Percentiles rank a stretch among this genome's conserved stretches.
Evolutionary conservation across 2,888 invertebrate species (phyloP).

Genomic region (Zhuqinia jingwanae): DNA sequence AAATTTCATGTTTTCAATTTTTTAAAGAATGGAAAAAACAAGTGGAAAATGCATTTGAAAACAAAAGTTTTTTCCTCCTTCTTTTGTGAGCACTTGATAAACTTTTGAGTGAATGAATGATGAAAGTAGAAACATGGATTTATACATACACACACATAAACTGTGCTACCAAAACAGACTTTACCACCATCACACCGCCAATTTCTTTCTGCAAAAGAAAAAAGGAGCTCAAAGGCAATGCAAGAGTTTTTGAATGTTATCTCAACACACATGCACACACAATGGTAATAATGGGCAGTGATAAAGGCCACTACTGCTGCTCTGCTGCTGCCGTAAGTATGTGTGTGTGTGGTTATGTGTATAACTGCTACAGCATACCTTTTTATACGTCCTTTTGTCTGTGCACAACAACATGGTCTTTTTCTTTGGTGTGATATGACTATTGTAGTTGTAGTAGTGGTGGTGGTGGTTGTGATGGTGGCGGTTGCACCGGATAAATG

Average conservation of each 20-base stretch:
- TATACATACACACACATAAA: no score
- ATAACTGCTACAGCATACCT: no score
- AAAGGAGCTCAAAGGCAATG: slow-evolving; percentile 11
- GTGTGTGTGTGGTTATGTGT: neutral
- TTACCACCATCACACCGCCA: no score
- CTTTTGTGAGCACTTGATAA: neutral
- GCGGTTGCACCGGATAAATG: slow-evolving; percentile 56
- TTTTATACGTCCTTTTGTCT: no score
- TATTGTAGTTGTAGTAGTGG: neutral
- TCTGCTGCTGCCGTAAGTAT: neutral
- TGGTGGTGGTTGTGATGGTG: slow-evolving; percentile 25
- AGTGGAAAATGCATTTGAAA: no score
- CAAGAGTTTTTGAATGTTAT: slow-evolving; percentile 46
- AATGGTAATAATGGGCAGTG: slow-evolving; percentile 24
- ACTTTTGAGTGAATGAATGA: neutral
- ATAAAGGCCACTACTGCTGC: neutral
- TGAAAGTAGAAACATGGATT: neutral
- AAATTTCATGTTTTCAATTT: no score
- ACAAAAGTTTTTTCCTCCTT: neutral
- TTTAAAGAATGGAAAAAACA: no score
- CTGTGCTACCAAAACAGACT: no score
- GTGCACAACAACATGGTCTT: no score
- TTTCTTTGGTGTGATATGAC: no score
- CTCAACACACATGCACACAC: no score
- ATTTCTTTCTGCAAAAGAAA: no score